Percentiles rank a stretch among this genome's conserved stretches.
Conservation (phyloP, 2,797 vertebrate genomes). For the Paramormyrops hopkinsi region DNA sequence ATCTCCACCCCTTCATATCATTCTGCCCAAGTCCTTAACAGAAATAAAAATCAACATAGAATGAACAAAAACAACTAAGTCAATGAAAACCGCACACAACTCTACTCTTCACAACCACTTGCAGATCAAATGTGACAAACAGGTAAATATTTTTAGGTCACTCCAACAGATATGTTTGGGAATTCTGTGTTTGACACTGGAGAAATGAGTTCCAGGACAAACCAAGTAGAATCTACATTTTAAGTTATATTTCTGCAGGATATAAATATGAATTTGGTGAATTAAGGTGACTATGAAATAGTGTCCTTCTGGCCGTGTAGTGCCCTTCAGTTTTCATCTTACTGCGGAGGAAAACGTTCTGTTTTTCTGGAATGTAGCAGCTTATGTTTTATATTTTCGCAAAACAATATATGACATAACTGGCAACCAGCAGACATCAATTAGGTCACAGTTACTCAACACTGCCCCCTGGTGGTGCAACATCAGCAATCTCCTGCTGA, state of each 20-base stretch:
- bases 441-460: neutral
- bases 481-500: neutral
- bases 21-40: neutral
- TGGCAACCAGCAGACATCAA: neutral
- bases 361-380: neutral
- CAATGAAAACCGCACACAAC: neutral
- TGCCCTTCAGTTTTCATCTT: neutral
- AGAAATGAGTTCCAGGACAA: neutral
- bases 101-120: neutral
- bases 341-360: neutral
- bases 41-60: neutral
- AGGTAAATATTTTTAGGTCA: neutral
- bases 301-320: neutral
- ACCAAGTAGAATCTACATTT: neutral
- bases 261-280: neutral
- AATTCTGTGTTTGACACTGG: neutral
- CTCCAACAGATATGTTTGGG: neutral
- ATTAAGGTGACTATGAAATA: neutral
- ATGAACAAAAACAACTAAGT: neutral
- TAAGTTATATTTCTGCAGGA: neutral
- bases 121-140: conserved; percentile 4
- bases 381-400: neutral
- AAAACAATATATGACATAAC: neutral
- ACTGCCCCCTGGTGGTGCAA: neutral
- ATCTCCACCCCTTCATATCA: neutral